Evolutionary conservation across 2,797 vertebrate species (phyloP).

Genomic region (Phyllotis vaccarum): DNA sequence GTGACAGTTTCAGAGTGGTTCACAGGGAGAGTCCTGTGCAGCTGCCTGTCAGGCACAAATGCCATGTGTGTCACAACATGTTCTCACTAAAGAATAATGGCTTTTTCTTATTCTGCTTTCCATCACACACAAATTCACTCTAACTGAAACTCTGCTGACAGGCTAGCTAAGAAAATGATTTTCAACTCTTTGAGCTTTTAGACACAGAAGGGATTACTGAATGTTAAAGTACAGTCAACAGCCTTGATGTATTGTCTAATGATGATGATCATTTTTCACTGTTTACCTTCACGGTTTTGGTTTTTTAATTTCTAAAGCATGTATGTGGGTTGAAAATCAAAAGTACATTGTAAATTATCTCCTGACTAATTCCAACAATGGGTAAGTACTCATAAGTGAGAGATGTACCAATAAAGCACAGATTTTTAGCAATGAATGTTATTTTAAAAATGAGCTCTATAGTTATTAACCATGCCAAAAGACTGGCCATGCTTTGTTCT

Average conservation of each 20-base stretch:
- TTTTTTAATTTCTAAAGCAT: background rate
- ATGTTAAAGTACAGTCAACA: background rate
- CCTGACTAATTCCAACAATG: background rate
- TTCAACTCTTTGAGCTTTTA: conserved; percentile 1
- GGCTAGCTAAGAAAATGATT: conserved; percentile 19
- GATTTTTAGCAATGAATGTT: background rate
- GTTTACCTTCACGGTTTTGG: background rate
- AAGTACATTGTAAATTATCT: background rate
- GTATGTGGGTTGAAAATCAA: background rate
- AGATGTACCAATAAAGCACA: background rate
- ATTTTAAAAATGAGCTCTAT: background rate
- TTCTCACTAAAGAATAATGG: background rate
- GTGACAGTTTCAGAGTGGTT: background rate
- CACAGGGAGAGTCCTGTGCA: background rate
- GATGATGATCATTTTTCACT: background rate
- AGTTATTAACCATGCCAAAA: background rate
- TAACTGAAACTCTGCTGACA: background rate
- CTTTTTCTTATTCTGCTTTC: background rate
- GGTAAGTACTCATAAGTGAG: background rate
- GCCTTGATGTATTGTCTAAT: background rate
- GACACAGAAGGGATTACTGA: background rate
- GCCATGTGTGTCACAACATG: background rate
- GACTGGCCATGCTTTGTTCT: background rate
- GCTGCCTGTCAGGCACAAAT: background rate
- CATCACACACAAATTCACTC: background rate